Conservation (phyloP, 1,140 invertebrate species). For the Bombus waltoni region DNA sequence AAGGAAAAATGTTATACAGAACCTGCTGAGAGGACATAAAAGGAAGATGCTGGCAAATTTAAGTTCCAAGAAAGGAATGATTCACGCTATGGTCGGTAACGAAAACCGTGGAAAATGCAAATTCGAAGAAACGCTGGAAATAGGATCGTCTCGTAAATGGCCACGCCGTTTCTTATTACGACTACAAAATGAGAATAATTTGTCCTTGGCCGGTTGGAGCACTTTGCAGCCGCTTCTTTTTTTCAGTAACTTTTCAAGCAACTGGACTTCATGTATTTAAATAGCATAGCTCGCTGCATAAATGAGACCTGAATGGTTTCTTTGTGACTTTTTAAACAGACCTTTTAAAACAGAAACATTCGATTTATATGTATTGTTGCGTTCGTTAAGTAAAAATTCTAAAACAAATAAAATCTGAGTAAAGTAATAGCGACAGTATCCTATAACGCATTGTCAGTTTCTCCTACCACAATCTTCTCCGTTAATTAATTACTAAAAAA, state of each 20-base stretch:
- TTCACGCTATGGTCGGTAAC: background rate
- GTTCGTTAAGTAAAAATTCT: too few species aligned
- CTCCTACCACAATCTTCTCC: too few species aligned
- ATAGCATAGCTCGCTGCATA: background rate
- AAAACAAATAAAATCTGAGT: too few species aligned
- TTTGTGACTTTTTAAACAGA: background rate
- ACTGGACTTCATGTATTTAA: background rate
- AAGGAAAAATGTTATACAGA: too few species aligned
- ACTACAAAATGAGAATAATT: slow-evolving; percentile 37
- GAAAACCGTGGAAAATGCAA: slow-evolving; percentile 28
- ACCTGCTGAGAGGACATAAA: background rate
- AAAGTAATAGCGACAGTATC: too few species aligned
- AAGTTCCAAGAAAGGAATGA: slow-evolving; percentile 4
- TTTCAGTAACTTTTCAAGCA: background rate
- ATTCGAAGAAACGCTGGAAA: slow-evolving; percentile 36
- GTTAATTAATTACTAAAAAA: too few species aligned
- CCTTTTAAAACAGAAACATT: background rate
- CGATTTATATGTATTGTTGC: background rate
- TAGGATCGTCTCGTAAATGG: slow-evolving; percentile 5
- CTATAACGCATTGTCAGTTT: too few species aligned
- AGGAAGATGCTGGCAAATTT: slow-evolving; percentile 3
- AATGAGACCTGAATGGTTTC: background rate
- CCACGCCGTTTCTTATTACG: slow-evolving; percentile 1
- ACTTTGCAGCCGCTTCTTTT: too few species aligned
- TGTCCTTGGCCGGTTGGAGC: background rate